A percentile compares a stretch with the other conserved stretches of the same genome.
Conservation (phyloP, 1,140 invertebrate species). For the Pissodes strobi region DNA sequence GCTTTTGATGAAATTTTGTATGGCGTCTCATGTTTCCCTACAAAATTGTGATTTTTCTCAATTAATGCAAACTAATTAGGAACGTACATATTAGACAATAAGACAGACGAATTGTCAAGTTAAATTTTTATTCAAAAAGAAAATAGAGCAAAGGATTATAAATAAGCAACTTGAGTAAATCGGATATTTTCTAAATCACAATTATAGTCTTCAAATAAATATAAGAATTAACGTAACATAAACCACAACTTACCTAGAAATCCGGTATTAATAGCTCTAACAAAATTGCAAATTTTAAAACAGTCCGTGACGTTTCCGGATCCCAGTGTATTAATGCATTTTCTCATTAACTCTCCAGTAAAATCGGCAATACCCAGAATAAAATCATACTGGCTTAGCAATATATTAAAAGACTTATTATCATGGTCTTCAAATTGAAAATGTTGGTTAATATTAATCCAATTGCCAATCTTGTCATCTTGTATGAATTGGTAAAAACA, state of each 20-base stretch:
- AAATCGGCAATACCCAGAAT: slow-evolving; percentile 86
- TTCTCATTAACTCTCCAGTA: slow-evolving; percentile 88
- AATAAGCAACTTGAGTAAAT: too few species aligned
- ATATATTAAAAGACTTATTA: slow-evolving; percentile 32
- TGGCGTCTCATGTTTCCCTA: too few species aligned
- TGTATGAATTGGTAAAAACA: slow-evolving; percentile 74
- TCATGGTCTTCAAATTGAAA: slow-evolving; percentile 52
- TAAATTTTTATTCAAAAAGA: too few species aligned
- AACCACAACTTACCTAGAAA: slow-evolving; percentile 67
- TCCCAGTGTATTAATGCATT: slow-evolving; percentile 82
- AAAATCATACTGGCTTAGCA: slow-evolving; percentile 70
- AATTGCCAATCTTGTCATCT: slow-evolving; percentile 55
- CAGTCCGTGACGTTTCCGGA: slow-evolving; percentile 77
- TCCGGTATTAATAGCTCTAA: slow-evolving; percentile 74
- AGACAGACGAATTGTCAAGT: too few species aligned
- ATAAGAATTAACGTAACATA: too few species aligned
- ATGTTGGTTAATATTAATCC: slow-evolving; percentile 58
- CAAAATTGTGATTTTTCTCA: too few species aligned
- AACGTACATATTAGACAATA: too few species aligned
- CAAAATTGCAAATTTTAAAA: slow-evolving; percentile 71
- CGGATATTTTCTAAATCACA: too few species aligned
- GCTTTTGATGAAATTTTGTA: too few species aligned
- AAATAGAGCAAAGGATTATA: too few species aligned
- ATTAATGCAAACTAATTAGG: too few species aligned
- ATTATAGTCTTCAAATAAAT: too few species aligned